These are phyloP conservation scores for Lepidostoma basale DNA, from an alignment of 1,140 invertebrate genomes.

Conservation along the genomic window DNA sequence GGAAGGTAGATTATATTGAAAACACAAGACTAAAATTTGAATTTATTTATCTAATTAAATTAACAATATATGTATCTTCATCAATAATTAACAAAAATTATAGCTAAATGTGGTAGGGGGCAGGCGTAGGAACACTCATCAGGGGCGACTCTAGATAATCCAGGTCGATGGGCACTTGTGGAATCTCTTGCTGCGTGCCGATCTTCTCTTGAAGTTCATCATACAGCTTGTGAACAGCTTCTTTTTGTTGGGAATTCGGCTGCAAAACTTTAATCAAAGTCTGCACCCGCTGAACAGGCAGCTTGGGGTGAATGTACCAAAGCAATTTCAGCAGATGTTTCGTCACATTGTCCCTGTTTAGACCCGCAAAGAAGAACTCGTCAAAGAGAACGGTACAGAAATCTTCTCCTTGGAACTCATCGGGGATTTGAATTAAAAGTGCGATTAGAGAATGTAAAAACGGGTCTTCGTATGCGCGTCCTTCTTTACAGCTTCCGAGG, in stretches of 20 bases:
- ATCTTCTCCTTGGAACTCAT: constrained; percentile 92
- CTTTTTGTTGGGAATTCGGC: constrained; percentile 83
- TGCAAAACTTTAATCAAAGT: constrained; percentile 87
- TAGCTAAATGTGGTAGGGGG: constrained; percentile 65
- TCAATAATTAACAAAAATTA: not conserved
- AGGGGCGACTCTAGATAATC: constrained; percentile 83
- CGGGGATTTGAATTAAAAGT: constrained; percentile 83
- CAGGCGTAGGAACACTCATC: constrained; percentile 84
- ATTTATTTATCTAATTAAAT: constrained; percentile 17
- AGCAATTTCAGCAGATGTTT: constrained; percentile 90
- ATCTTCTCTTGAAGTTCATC: constrained; percentile 80
- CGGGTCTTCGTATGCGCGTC: constrained; percentile 92
- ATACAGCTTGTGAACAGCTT: constrained; percentile 82
- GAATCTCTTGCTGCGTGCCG: constrained; percentile 71
- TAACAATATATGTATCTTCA: constrained; percentile 18
- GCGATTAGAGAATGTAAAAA: constrained; percentile 93
- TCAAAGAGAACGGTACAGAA: constrained; percentile 96
- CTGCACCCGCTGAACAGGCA: constrained; percentile 79
- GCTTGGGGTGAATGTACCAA: constrained; percentile 89
- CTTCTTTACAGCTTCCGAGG: constrained; percentile 88
- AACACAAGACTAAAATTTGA: too few species aligned
- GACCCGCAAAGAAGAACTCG: constrained; percentile 91
- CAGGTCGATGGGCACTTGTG: constrained; percentile 66
- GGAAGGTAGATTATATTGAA: too few species aligned
- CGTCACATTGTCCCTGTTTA: constrained; percentile 90